Evolutionary conservation across 2,888 invertebrate species (phyloP).

Genomic region (Xanthostigma xanthostigma): DNA sequence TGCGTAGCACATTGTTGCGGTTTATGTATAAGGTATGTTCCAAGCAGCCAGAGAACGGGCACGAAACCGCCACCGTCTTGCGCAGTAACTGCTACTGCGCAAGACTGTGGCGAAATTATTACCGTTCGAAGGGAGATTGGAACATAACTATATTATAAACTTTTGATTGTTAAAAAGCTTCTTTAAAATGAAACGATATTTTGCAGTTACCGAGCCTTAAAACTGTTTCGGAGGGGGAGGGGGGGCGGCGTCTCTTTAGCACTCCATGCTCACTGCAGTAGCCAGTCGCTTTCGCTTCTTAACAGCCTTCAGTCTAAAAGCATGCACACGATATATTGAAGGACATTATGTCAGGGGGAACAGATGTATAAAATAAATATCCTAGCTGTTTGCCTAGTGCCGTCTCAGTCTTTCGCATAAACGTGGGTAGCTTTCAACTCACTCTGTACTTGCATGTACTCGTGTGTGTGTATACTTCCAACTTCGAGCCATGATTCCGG

Average conservation of each 20-base stretch:
- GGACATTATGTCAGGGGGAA: slow-evolving; percentile 49
- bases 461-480: slow-evolving; percentile 14
- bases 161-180: too few species aligned
- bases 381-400: slow-evolving; percentile 28
- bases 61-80: too few species aligned
- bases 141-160: too few species aligned
- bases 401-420: not conserved
- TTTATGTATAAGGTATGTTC: too few species aligned
- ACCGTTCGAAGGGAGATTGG: too few species aligned
- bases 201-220: too few species aligned
- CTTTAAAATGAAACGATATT: too few species aligned
- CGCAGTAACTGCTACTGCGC: too few species aligned
- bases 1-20: too few species aligned
- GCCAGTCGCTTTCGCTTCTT: slow-evolving; percentile 27
- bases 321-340: slow-evolving; percentile 46
- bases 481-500: slow-evolving; percentile 40
- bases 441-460: not conserved
- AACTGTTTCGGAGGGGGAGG: slow-evolving; percentile 1
- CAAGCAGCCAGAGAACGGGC: too few species aligned
- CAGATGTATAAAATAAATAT: slow-evolving; percentile 44
- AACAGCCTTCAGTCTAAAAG: slow-evolving; percentile 45
- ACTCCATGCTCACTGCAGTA: slow-evolving; percentile 15
- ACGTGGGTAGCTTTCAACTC: not conserved
- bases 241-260: slow-evolving; percentile 16
- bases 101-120: too few species aligned